phyloP scores from a whole-genome alignment of 1,140 invertebrate genomes.

The Pseudomyrmex gracilis region DNA sequence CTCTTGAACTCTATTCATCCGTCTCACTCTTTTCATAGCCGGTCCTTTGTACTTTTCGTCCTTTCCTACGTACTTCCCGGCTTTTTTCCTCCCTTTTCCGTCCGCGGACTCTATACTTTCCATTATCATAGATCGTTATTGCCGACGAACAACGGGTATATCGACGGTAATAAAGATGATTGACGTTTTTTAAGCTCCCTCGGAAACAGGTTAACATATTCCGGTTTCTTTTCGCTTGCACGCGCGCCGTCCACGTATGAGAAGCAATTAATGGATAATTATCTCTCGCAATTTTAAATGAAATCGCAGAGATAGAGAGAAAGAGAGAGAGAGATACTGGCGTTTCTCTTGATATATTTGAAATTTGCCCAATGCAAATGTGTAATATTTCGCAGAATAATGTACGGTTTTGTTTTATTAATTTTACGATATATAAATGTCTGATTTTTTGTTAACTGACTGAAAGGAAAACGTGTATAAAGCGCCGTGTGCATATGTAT shows the following conservation, averaged over 20 bases:
- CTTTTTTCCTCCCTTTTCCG: slow-evolving; percentile 22
- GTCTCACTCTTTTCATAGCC: slow-evolving; percentile 63
- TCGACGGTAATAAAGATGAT: slow-evolving; percentile 34
- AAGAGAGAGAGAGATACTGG: not conserved
- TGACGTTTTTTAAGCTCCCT: not conserved
- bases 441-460: not conserved
- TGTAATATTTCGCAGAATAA: slow-evolving; percentile 24
- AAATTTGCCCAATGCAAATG: not conserved
- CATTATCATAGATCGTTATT: slow-evolving; percentile 58
- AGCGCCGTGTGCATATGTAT: no score
- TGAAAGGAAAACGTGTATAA: no score
- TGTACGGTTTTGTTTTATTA: slow-evolving; percentile 16
- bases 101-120: slow-evolving; percentile 49
- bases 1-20: slow-evolving; percentile 77
- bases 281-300: no score
- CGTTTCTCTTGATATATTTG: not conserved
- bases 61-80: slow-evolving; percentile 31
- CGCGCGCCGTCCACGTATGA: no score
- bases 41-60: slow-evolving; percentile 19
- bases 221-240: not conserved
- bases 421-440: not conserved
- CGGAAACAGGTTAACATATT: not conserved
- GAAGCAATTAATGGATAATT: not conserved
- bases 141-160: slow-evolving; percentile 8
- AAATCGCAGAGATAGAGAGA: no score